Base-by-base conservation (phyloP, 37 sponge, comb jelly and placozoan genomes). In the Amphimedon queenslandica region DNA sequence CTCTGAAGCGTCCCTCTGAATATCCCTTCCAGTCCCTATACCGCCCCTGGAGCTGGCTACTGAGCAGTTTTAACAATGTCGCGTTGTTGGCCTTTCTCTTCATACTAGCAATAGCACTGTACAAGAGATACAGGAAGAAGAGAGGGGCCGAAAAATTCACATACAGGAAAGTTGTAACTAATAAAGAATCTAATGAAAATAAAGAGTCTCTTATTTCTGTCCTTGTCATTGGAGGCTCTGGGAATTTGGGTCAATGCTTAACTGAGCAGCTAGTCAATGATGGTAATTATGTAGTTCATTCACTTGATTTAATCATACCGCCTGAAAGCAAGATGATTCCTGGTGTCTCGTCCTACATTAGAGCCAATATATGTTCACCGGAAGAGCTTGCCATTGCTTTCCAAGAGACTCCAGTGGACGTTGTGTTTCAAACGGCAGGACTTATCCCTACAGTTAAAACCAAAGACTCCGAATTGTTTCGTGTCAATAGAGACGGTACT, bases 41-140 rank as follows among this genome's bases (percentile, higher is more conserved):
- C 64, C 80, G 90, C 0, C 90, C 90, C 1, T 84, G 84, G 85
- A 90, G 90, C 57, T 90, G 90, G 90, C n/a, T 65, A 3, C 63
- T 90, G 42, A 80, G 81, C 55, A 71, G 77, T 27, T 72, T 77
- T 58, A 37, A n/a, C 30, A 90, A 90, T 69, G 1, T 90, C 24
- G 37, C 80, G 51, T 2, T 90, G 16, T 67, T 84, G 10, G 68
- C 64, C 33, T 16, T 75, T 13, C 64, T 82, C 43, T 33, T 66
- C 29, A 68, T 84, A 3, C 42, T 66, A 37, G 13, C 33, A 18
- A n/a, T n/a, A 6, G 61, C 61, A 6, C 28, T 60, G 61, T 25
- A n/a, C 23, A 60, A n/a, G 21, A 11, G 72, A 25, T 47, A 47
- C 13, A n/a, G n/a, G 20, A 29, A 24, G 23, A 25, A 11, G 21